phyloP scores from a whole-genome alignment of 1,140 invertebrate species.

The Bombus confusus region DNA sequence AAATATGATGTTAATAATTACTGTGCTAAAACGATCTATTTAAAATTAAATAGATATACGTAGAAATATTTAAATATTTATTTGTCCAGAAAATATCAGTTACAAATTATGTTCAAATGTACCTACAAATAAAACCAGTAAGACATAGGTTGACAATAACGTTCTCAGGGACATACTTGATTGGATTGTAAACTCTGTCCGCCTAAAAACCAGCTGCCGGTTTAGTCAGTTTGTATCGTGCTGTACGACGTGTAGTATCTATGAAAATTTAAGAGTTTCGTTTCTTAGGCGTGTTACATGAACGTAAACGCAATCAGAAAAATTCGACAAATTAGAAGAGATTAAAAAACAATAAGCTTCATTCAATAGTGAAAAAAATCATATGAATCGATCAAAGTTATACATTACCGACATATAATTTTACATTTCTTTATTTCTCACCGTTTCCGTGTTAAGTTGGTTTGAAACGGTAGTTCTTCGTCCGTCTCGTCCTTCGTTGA shows the following conservation, averaged over 20 bases:
- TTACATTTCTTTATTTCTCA: neutral
- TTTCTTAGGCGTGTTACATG: slow-evolving; percentile 25
- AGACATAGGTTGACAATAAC: slow-evolving; percentile 37
- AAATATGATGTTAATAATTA: neutral
- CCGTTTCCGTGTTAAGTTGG: neutral
- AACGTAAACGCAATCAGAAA: slow-evolving; percentile 2
- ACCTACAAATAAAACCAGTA: slow-evolving; percentile 29
- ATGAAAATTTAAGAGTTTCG: slow-evolving; percentile 26
- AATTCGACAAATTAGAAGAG: neutral
- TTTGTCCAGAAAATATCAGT: slow-evolving; percentile 4
- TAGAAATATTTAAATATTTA: neutral
- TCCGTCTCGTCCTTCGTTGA: slow-evolving; percentile 37
- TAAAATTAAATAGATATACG: neutral
- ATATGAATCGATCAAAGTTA: neutral
- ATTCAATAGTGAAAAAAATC: neutral
- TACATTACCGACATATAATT: neutral
- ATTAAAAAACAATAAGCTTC: neutral
- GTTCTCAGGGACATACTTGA: slow-evolving; percentile 29
- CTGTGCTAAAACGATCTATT: neutral
- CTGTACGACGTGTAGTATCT: slow-evolving; percentile 36
- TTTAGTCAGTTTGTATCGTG: slow-evolving; percentile 50
- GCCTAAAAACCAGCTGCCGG: slow-evolving; percentile 32
- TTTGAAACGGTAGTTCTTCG: slow-evolving; percentile 1
- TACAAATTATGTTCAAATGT: slow-evolving; percentile 31
- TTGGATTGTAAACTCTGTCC: slow-evolving; percentile 33